A percentile compares a stretch with the other conserved stretches of the same genome.
Conservation (phyloP, 2,113 vertebrate genomes). For the Cairina moschata region DNA sequence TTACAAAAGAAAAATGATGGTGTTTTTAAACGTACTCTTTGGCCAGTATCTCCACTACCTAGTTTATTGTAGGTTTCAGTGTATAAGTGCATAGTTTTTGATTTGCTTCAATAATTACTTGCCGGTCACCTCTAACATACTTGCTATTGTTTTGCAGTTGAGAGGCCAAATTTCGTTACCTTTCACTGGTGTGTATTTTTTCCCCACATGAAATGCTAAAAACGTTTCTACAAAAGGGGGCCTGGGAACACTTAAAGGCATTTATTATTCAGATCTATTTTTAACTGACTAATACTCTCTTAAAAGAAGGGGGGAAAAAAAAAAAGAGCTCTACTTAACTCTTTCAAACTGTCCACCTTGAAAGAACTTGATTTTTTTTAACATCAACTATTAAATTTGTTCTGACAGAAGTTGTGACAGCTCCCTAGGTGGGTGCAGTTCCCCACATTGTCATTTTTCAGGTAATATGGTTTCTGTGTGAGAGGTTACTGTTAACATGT, state of each 20-base stretch:
- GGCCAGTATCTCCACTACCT: background rate
- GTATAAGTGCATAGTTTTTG: background rate
- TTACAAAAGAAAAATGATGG: background rate
- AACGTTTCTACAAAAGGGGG: background rate
- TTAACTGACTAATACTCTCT: conserved; percentile 39
- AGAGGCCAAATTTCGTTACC: conserved; percentile 4
- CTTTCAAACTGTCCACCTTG: conserved; percentile 19
- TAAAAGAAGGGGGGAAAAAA: background rate
- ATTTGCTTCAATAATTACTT: background rate
- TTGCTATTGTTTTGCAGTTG: background rate
- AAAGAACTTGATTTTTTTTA: background rate
- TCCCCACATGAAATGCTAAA: conserved; percentile 1
- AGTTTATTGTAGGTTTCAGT: conserved; percentile 17
- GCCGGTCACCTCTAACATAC: background rate
- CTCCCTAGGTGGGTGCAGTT: background rate
- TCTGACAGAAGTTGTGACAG: background rate
- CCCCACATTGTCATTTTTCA: background rate
- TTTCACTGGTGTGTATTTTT: background rate
- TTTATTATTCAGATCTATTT: conserved; percentile 47
- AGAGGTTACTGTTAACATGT: background rate
- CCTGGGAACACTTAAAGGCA: conserved; percentile 30
- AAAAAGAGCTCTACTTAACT: background rate
- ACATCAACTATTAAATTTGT: background rate
- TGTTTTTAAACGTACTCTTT: background rate
- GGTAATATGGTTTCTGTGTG: background rate